Conservation (phyloP, 1,140 invertebrate species). For the Leptestheria dahalacensis region DNA sequence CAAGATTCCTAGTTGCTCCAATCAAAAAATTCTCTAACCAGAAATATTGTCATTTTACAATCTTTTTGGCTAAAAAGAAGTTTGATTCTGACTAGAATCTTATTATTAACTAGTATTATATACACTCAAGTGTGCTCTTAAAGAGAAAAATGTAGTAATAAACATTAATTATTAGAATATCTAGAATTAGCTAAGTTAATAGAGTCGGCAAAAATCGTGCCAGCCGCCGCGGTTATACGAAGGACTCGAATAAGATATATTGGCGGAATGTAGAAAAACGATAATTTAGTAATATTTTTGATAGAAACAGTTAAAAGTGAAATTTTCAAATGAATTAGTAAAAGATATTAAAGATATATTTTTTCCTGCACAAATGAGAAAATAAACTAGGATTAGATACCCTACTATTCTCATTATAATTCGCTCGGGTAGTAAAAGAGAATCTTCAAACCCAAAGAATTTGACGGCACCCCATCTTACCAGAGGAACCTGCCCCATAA, state of each 20-base stretch:
- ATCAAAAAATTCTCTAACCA: too few species aligned
- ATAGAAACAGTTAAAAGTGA: conserved; percentile 17
- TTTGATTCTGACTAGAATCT: conserved; percentile 21
- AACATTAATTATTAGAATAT: conserved; percentile 19
- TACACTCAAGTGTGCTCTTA: conserved; percentile 8
- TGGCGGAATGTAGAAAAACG: conserved; percentile 20
- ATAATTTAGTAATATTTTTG: conserved; percentile 23
- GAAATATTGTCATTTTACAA: too few species aligned
- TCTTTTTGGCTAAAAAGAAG: too few species aligned
- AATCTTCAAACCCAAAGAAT: conserved; percentile 37
- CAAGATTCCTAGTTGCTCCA: too few species aligned
- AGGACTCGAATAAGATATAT: conserved; percentile 21
- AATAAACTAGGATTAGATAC: conserved; percentile 48
- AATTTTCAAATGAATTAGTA: conserved; percentile 23
- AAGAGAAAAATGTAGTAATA: conserved; percentile 16
- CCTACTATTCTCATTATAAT: conserved; percentile 37
- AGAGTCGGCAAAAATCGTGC: conserved; percentile 34
- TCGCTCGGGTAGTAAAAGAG: conserved; percentile 32
- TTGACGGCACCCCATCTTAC: conserved; percentile 40
- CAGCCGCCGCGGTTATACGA: conserved; percentile 40
- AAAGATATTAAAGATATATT: conserved; percentile 28
- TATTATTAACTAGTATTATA: conserved; percentile 16
- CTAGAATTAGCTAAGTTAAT: conserved; percentile 24
- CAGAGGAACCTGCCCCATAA: conserved; percentile 41
- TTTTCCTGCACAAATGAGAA: conserved; percentile 26